Evolutionary conservation across 2,113 vertebrate genomes (phyloP), one percentile per base, ranked within the genome.

Genomic region (Bombycilla garrulus): DNA sequence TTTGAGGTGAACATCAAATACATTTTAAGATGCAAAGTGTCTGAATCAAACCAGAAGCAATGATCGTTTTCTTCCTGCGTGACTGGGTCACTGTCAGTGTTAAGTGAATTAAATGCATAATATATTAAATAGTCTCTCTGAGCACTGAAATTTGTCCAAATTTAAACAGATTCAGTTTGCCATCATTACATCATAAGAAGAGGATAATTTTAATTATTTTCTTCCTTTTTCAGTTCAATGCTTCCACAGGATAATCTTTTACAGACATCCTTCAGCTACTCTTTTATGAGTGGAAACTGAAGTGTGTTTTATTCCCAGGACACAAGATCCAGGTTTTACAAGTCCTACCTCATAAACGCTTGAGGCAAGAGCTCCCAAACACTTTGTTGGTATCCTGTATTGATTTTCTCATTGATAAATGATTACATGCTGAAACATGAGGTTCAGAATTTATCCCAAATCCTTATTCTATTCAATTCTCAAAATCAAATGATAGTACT

Each of bases 51-150:
- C 28, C 84, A 85, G 80, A 74, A 90, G 28, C 57, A 62, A 92
- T 84, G 74, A 33, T 65, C 28, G 91, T 58, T 82, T 77, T 57
- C 78, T 66, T 91, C 36, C 66, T 79, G 42, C 0, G 2, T 92
- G 61, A 64, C 25, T 38, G 10, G n/a, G 57, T 94, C 38, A 48
- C 14, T 91, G 79, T 86, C 28, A 92, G 5, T 61, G 64, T 57
- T 96, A 89, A 90, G 19, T 74, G 33, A 96, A 95, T 92, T 96
- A 57, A 90, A 92, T 88, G 11, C 23, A 78, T 91, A 92, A 89
- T 81, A 95, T 94, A 95, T 72, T 72, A 93, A 96, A 94, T 36
- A 26, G 33, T 81, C 16, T 92, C 77, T 90, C 28, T 56, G 15
- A 96, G 64, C 19, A 91, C 17, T 72, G 22, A 62, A 58, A 45